A percentile compares a stretch with the other conserved stretches of the same genome.
Conservation (phyloP, 2,888 invertebrate species). For the Dryadula phaetusa region DNA sequence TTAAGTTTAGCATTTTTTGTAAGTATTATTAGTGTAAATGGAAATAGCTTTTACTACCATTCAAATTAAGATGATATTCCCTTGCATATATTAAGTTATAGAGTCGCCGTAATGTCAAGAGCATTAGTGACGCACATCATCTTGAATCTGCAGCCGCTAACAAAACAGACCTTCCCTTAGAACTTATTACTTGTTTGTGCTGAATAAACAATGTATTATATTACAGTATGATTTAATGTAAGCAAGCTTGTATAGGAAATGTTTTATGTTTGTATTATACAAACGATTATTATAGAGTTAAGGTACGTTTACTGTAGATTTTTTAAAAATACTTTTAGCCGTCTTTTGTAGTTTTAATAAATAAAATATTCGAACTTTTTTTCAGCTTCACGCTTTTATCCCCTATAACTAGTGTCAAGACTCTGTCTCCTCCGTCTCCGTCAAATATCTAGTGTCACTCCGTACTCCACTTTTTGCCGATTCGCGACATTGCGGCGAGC, state of each 20-base stretch:
- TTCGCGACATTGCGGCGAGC: too few species aligned
- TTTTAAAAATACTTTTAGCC: neutral
- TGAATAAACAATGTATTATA: slow-evolving; percentile 29
- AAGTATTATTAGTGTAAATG: neutral
- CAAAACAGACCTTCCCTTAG: slow-evolving; percentile 47
- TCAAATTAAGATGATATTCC: slow-evolving; percentile 15
- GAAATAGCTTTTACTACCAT: neutral
- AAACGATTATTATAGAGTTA: neutral
- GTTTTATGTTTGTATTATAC: slow-evolving; percentile 13
- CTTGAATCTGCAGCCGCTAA: slow-evolving; percentile 49
- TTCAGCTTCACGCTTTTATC: too few species aligned
- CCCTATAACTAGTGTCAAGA: too few species aligned
- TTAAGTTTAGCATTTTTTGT: neutral
- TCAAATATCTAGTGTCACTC: too few species aligned
- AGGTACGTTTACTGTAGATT: neutral
- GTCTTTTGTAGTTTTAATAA: slow-evolving; percentile 21
- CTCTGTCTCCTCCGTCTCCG: too few species aligned
- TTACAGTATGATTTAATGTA: slow-evolving; percentile 14
- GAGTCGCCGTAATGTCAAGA: slow-evolving; percentile 49
- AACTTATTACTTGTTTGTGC: slow-evolving; percentile 30
- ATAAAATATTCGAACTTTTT: too few species aligned
- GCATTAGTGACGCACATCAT: slow-evolving; percentile 52
- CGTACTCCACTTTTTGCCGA: too few species aligned
- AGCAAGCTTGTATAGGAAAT: slow-evolving; percentile 10
- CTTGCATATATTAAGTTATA: slow-evolving; percentile 20